These are phyloP conservation scores for Amniataba percoides DNA, from an alignment of 2,797 vertebrate species.

Conservation along the genomic window DNA sequence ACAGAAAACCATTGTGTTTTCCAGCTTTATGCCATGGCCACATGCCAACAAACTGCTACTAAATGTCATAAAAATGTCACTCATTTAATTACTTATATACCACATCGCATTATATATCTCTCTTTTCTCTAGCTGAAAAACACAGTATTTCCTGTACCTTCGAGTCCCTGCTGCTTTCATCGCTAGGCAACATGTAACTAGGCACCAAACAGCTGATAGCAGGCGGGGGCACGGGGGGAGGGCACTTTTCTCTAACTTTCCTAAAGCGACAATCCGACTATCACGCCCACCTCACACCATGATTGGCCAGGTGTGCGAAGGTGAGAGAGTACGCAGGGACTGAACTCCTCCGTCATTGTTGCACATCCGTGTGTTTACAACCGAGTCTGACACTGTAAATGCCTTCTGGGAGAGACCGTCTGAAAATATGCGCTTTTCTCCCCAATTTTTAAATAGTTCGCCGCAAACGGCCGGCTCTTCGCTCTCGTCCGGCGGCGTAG, in stretches of 20 bases:
- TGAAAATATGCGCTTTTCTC: background rate
- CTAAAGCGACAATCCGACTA: conserved; percentile 33
- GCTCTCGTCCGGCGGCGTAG: background rate
- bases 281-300: conserved; percentile 15
- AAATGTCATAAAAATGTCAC: background rate
- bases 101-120: background rate
- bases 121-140: background rate
- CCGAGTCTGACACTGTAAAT: background rate
- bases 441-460: background rate
- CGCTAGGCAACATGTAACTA: background rate
- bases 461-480: background rate
- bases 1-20: conserved; percentile 2
- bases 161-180: background rate
- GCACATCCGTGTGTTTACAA: conserved; percentile 22
- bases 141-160: background rate
- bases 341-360: background rate
- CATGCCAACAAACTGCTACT: conserved; percentile 15
- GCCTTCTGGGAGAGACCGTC: background rate
- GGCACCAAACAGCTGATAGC: background rate
- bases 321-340: background rate
- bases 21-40: conserved; percentile 23
- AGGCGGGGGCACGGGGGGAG: too few species aligned
- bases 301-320: background rate
- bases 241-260: background rate
- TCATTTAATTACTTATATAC: background rate